Conservation (phyloP, 2,797 vertebrate species). For the Melanotaenia maccullochi region DNA sequence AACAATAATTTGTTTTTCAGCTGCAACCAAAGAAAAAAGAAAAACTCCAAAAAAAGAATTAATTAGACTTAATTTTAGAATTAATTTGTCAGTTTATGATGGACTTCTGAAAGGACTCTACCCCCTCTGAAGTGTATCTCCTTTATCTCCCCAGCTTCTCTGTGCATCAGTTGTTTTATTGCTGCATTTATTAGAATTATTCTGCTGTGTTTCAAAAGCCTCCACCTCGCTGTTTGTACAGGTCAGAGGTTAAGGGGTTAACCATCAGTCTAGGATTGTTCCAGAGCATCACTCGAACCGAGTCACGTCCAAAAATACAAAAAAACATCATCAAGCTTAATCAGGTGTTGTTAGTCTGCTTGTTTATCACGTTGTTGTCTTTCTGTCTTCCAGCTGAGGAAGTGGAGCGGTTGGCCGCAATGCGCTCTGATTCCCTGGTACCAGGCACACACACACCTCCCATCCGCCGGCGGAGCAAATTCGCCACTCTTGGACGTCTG, state of each 20-base stretch:
- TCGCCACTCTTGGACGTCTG: constrained; percentile 92
- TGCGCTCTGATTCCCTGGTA: constrained; percentile 97
- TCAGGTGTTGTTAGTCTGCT: constrained; percentile 7
- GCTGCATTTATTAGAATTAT: not conserved
- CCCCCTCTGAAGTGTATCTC: not conserved
- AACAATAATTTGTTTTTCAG: not conserved
- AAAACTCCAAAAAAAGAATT: too few species aligned
- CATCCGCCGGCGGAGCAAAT: constrained; percentile 94
- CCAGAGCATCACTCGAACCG: too few species aligned
- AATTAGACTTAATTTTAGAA: too few species aligned
- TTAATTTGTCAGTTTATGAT: not conserved
- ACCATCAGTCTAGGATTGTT: not conserved
- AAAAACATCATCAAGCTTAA: not conserved
- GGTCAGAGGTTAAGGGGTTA: not conserved
- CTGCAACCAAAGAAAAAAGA: not conserved
- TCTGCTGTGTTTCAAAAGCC: not conserved
- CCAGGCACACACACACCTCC: constrained; percentile 97
- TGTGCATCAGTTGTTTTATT: not conserved
- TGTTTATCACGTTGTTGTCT: constrained; percentile 15
- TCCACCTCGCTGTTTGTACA: not conserved
- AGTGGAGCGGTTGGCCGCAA: constrained; percentile 94
- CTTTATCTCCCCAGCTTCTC: not conserved
- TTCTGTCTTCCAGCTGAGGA: constrained; percentile 87
- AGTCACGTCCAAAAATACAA: too few species aligned
- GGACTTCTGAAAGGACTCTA: not conserved